A percentile compares a stretch with the other conserved stretches of the same genome.
Evolutionary conservation across 1,140 invertebrate species (phyloP).

Genomic region (Drosophila oshimai): DNA sequence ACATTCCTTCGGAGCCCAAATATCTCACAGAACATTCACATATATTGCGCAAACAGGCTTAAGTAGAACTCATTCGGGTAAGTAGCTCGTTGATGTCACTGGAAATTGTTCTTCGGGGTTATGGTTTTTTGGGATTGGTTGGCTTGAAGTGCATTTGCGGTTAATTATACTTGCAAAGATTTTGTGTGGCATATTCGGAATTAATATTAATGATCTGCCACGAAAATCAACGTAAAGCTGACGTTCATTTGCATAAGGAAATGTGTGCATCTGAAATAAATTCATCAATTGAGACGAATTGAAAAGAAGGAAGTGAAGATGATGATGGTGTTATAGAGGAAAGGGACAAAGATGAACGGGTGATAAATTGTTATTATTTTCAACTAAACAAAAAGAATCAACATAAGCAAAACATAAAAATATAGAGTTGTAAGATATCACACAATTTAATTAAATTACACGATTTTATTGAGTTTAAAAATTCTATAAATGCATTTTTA

Average conservation of each 20-base stretch:
- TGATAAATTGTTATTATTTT: background rate
- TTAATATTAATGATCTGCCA: slow-evolving; percentile 57
- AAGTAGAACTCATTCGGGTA: slow-evolving; percentile 28
- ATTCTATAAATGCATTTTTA: background rate
- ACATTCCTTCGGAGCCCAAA: slow-evolving; percentile 63
- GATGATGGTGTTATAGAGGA: background rate
- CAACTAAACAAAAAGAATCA: background rate
- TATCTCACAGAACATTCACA: slow-evolving; percentile 8
- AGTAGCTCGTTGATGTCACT: slow-evolving; percentile 29
- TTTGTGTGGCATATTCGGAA: slow-evolving; percentile 28
- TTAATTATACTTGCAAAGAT: slow-evolving; percentile 33
- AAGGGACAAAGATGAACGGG: background rate
- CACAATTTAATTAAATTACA: no score
- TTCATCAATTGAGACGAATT: slow-evolving; percentile 20
- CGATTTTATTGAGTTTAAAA: no score
- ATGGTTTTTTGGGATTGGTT: slow-evolving; percentile 7
- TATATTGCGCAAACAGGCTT: slow-evolving; percentile 62
- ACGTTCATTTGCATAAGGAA: slow-evolving; percentile 45
- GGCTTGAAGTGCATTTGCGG: slow-evolving; percentile 17
- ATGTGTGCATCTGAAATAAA: slow-evolving; percentile 12
- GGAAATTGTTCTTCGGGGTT: background rate
- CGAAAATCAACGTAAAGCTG: slow-evolving; percentile 1
- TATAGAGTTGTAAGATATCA: background rate
- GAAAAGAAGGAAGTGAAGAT: slow-evolving; percentile 10
- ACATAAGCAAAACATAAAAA: background rate